Conservation (phyloP, 2,888 invertebrate genomes). For the Oscheius sp. region DNA sequence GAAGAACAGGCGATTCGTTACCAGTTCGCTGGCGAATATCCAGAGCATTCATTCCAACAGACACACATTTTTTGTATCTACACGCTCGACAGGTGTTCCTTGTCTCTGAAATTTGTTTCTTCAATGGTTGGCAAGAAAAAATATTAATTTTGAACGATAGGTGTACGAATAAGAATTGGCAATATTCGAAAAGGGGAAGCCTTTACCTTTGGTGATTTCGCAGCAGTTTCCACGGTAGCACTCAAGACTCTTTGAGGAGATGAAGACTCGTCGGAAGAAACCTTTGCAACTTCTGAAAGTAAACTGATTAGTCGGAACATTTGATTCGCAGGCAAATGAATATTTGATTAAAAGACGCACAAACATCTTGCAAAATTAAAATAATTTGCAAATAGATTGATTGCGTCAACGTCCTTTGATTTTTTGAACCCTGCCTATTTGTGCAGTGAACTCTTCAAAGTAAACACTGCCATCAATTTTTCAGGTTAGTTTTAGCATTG, state of each 20-base stretch:
- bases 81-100: constrained; percentile 46
- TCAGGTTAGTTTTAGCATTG: too few relatives aligned
- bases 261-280: constrained; percentile 46
- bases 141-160: background rate
- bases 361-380: too few relatives aligned
- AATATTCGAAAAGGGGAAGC: background rate
- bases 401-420: too few relatives aligned
- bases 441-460: too few relatives aligned
- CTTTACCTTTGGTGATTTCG: constrained; percentile 35
- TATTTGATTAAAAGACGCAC: background rate
- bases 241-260: constrained; percentile 44
- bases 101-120: too few relatives aligned
- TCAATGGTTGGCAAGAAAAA: too few relatives aligned
- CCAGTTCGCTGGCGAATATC: constrained; percentile 38
- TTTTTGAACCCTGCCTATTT: too few relatives aligned
- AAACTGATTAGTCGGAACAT: background rate
- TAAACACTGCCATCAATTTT: too few relatives aligned
- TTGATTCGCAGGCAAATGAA: too few relatives aligned
- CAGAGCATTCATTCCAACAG: constrained; percentile 49
- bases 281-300: constrained; percentile 48
- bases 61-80: constrained; percentile 48
- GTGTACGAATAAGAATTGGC: background rate
- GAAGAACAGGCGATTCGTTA: constrained; percentile 16
- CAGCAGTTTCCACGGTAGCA: constrained; percentile 47
- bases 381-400: too few relatives aligned